Conservation (phyloP, 2,113 vertebrate species). For the Aleadryas rufinucha region DNA sequence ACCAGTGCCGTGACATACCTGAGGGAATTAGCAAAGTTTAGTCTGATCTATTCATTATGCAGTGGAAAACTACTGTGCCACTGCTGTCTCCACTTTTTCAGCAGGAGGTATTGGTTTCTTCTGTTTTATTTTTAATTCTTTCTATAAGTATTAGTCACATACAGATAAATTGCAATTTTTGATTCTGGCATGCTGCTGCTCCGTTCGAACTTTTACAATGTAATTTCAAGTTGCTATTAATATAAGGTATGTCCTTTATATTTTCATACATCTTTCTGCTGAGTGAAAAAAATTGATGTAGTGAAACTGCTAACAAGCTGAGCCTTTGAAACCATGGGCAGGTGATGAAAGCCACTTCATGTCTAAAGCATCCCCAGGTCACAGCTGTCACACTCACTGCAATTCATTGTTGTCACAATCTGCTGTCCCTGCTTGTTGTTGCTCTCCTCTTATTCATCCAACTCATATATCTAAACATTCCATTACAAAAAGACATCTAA, state of each 20-base stretch:
- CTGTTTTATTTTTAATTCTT: not conserved
- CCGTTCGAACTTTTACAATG: not conserved
- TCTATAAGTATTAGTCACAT: not conserved
- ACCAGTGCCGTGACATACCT: not conserved
- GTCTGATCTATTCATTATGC: not conserved
- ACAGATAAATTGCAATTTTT: not conserved
- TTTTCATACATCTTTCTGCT: constrained; percentile 6
- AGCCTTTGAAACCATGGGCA: constrained; percentile 47
- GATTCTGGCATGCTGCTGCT: not conserved
- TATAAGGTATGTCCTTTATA: not conserved
- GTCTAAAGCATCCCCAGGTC: constrained; percentile 64
- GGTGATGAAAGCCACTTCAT: constrained; percentile 63
- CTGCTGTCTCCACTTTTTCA: not conserved
- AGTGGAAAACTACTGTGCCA: not conserved
- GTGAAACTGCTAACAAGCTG: constrained; percentile 48
- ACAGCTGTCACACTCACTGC: constrained; percentile 65
- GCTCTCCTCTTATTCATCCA: constrained; percentile 56
- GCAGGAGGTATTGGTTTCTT: not conserved
- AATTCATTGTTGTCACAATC: constrained; percentile 68
- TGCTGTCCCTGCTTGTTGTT: constrained; percentile 64
- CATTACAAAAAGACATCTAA: constrained; percentile 67
- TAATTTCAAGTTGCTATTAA: not conserved
- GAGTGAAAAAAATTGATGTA: not conserved
- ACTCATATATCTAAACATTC: constrained; percentile 70
- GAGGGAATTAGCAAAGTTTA: not conserved